Conservation (phyloP, 2,797 vertebrate species). For the Myiotriccus ornatus region DNA sequence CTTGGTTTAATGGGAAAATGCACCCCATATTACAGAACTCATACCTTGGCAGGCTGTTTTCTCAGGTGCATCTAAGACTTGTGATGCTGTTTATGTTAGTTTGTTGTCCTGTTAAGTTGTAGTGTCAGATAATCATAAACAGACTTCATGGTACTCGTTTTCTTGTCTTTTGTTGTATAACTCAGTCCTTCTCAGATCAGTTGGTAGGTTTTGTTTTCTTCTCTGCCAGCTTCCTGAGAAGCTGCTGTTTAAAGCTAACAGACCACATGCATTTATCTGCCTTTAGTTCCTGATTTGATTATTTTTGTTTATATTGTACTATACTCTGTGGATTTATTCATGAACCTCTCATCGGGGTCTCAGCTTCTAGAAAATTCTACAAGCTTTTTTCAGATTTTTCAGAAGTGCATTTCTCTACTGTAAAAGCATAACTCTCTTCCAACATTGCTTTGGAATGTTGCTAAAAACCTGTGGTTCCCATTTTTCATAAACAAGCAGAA, state of each 20-base stretch:
- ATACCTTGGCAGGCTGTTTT: neutral
- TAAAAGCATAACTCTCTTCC: neutral
- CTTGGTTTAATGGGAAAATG: neutral
- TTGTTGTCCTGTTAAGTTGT: neutral
- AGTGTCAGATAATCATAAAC: neutral
- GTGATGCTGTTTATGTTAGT: neutral
- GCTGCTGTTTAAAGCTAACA: neutral
- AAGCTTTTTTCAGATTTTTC: neutral
- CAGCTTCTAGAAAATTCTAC: neutral
- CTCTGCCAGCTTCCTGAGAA: neutral
- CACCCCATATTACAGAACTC: neutral
- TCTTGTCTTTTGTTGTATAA: neutral
- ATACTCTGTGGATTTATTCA: neutral
- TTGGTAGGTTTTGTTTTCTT: neutral
- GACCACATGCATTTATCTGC: neutral
- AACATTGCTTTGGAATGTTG: neutral
- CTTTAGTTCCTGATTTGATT: neutral
- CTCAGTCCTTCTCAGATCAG: neutral
- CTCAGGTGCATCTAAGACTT: neutral
- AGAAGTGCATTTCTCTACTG: neutral
- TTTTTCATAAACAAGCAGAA: neutral
- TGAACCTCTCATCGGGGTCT: neutral
- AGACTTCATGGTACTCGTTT: neutral
- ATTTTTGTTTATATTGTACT: neutral
- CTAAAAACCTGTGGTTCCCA: accelerated